Conservation (phyloP, 2,888 invertebrate species). For the Andrena hattorfiana region DNA sequence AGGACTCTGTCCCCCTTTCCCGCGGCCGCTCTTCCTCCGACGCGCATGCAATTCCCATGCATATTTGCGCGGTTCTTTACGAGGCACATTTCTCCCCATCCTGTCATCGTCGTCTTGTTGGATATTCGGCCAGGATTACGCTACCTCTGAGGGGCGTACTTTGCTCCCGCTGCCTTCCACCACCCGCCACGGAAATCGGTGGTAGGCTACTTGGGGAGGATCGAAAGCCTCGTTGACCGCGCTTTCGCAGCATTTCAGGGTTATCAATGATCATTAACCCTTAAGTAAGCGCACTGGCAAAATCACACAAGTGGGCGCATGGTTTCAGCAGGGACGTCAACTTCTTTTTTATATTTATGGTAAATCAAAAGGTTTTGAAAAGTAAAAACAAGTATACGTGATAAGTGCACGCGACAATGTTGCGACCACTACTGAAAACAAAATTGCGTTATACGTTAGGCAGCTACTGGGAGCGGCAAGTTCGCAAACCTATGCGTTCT, state of each 20-base stretch:
- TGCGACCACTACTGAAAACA: no score
- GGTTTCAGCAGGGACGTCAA: no score
- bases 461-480: no score
- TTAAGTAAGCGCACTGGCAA: no score
- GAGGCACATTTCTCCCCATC: conserved; percentile 75
- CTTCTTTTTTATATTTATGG: no score
- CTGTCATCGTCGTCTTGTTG: conserved; percentile 68
- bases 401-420: no score
- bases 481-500: no score
- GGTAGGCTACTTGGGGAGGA: not conserved
- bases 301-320: no score
- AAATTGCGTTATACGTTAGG: no score
- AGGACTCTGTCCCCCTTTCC: conserved; percentile 29
- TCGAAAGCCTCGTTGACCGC: not conserved
- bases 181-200: conserved; percentile 21
- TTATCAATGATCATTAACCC: no score
- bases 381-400: no score
- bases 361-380: no score
- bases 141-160: conserved; percentile 20
- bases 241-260: not conserved
- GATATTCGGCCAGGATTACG: conserved; percentile 60
- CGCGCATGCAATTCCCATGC: conserved; percentile 78
- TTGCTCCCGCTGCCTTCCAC: conserved; percentile 21
- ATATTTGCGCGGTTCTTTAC: conserved; percentile 80
- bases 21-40: conserved; percentile 22